Evolutionary conservation across 2,113 vertebrate genomes (phyloP).

Genomic region (Sceloporus undulatus): DNA sequence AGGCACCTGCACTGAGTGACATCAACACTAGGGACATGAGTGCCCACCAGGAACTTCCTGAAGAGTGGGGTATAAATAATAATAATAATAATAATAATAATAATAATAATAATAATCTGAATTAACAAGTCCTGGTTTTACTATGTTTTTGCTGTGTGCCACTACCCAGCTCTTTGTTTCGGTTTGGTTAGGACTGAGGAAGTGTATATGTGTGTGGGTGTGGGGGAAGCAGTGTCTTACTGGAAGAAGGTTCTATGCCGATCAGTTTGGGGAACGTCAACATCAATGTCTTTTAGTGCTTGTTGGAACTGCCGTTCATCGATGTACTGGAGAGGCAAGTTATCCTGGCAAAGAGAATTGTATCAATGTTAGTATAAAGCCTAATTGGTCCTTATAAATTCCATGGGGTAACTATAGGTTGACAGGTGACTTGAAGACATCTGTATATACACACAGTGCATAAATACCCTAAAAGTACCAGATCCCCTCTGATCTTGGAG

Average conservation of each 20-base stretch:
- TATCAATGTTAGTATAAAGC: not conserved
- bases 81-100: no score
- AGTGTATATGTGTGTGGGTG: no score
- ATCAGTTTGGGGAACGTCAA: constrained; percentile 49
- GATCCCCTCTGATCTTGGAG: no score
- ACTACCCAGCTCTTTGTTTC: not conserved
- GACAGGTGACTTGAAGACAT: no score
- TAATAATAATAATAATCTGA: not conserved
- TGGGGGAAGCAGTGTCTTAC: constrained; percentile 24
- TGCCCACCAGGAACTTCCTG: no score
- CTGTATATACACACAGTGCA: no score
- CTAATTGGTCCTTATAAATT: not conserved
- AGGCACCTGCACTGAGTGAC: no score
- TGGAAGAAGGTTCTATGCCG: constrained; percentile 53
- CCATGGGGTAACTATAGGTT: no score
- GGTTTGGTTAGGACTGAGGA: not conserved
- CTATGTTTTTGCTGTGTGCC: not conserved
- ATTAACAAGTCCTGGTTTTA: not conserved
- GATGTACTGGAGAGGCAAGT: constrained; percentile 69
- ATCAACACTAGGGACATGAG: no score
- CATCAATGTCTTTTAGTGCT: constrained; percentile 45
- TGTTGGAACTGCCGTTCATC: constrained; percentile 74
- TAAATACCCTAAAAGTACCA: no score
- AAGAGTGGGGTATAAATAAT: no score
- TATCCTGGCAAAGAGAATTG: constrained; percentile 2